phyloP scores from a whole-genome alignment of 2,888 invertebrate genomes.

The Teinopalpus imperialis region DNA sequence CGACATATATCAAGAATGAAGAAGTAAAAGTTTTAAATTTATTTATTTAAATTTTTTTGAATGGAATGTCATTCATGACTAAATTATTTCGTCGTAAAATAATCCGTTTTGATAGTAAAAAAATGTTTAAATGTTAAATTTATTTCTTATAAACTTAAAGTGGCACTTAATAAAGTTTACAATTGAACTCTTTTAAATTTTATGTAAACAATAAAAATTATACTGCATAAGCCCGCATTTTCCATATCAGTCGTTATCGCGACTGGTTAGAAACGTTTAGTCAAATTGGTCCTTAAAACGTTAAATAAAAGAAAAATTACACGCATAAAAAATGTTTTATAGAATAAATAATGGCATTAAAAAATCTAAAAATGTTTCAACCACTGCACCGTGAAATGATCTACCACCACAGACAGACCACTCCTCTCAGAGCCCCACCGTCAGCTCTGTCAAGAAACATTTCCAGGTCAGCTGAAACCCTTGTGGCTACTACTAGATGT shows the following conservation, averaged over 20 bases:
- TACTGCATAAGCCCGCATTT: constrained; percentile 18
- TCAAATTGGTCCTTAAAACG: background rate
- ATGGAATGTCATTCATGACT: no score
- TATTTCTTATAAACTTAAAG: no score
- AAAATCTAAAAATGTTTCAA: constrained; percentile 65
- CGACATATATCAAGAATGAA: no score
- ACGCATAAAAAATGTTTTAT: constrained; percentile 23
- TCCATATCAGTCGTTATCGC: background rate
- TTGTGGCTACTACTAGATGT: constrained; percentile 53
- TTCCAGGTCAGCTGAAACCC: constrained; percentile 70
- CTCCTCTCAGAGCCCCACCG: constrained; percentile 68
- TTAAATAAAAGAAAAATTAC: constrained; percentile 1
- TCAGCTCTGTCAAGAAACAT: constrained; percentile 59
- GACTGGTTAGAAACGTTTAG: background rate
- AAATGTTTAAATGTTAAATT: no score
- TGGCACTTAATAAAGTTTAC: no score
- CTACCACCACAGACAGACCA: constrained; percentile 56
- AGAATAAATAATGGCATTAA: constrained; percentile 58
- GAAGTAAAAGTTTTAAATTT: no score
- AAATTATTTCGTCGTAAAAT: no score
- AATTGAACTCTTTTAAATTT: constrained; percentile 5
- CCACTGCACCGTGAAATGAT: constrained; percentile 61
- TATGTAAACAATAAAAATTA: constrained; percentile 6
- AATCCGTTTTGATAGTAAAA: no score
- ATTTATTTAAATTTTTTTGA: no score